Evolutionary conservation across 2,797 vertebrate species (phyloP), one percentile per base, ranked within the genome.

Genomic region (Argentina silus): DNA sequence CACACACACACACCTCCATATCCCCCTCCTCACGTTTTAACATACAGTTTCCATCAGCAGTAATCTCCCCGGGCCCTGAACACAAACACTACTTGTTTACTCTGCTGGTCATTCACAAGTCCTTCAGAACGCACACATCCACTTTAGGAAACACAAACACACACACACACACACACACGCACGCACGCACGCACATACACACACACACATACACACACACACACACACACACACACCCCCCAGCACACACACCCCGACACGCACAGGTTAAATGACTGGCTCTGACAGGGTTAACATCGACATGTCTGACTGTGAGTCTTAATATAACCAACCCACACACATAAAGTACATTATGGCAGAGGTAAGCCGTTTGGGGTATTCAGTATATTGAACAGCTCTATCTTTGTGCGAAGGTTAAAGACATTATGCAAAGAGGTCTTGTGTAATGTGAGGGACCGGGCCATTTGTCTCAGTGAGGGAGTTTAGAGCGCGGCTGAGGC

Each of bases 401-500:
- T 67, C 64, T 50, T 27, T 63, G 43, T 51, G 64, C 21, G 75
- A 79, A 82, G 77, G 77, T 77, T 82, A 72, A 62, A 72, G 53
- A 67, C 74, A 77, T 82, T 79, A 82, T 77, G 79, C 74, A 78
- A 79, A 85, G 68, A 65, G 74, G n/a, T 79, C 72, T 53, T 44
- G 56, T 62, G 45, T 69, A 71, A 68, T 64, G 65, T 17, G 61
- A 44, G 59, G 64, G 63, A 74, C 48, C 47, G 74, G 72, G 72
- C 65, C 77, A 82, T 77, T 72, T 78, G 69, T 82, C 78, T 75
- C 53, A n/a, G 42, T 1, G 36, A 67, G 12, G 21, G 47, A 51
- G 64, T 50, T 1, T 3, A 23, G 12, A 8, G 19, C 11, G 47
- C 19, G 23, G 59, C 59, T 12, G 21, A 27, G 23, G 21, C 12